Conservation (phyloP, 2,797 vertebrate species). For the Gobionotothen gibberifrons region DNA sequence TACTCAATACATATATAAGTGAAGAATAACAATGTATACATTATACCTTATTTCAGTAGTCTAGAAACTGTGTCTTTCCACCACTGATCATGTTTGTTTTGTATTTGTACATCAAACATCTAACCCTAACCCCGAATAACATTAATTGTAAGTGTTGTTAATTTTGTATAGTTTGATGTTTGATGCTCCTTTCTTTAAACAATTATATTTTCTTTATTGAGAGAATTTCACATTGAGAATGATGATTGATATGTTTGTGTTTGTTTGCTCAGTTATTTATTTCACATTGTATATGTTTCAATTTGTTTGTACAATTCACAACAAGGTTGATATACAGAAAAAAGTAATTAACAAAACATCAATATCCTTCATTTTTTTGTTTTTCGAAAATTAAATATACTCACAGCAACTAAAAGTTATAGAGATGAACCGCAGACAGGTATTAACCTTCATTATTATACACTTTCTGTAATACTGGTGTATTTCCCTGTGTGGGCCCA, state of each 20-base stretch:
- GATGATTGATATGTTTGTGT: background rate
- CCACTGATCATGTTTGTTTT: background rate
- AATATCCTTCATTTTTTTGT: slow-evolving; percentile 31
- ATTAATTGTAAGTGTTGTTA: slow-evolving; percentile 24
- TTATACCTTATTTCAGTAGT: background rate
- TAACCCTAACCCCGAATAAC: no score
- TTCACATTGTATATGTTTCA: background rate
- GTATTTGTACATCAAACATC: no score
- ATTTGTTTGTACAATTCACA: background rate
- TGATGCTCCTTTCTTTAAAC: background rate
- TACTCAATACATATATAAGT: background rate
- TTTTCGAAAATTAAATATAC: background rate
- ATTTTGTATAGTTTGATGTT: background rate
- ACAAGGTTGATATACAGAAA: slow-evolving; percentile 22
- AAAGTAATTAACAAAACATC: slow-evolving; percentile 4
- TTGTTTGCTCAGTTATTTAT: background rate
- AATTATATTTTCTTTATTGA: background rate
- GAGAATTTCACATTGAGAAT: background rate
- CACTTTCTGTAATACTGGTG: slow-evolving; percentile 61
- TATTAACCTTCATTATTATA: slow-evolving; percentile 28
- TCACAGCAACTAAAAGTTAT: slow-evolving; percentile 2
- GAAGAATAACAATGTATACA: background rate
- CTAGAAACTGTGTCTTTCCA: background rate
- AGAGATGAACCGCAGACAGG: slow-evolving; percentile 11
- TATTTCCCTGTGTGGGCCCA: slow-evolving; percentile 30